Evolutionary conservation across 2,113 vertebrate species (phyloP), one percentile per base, ranked within the genome.

Genomic region (Sylvilagus bachmani): DNA sequence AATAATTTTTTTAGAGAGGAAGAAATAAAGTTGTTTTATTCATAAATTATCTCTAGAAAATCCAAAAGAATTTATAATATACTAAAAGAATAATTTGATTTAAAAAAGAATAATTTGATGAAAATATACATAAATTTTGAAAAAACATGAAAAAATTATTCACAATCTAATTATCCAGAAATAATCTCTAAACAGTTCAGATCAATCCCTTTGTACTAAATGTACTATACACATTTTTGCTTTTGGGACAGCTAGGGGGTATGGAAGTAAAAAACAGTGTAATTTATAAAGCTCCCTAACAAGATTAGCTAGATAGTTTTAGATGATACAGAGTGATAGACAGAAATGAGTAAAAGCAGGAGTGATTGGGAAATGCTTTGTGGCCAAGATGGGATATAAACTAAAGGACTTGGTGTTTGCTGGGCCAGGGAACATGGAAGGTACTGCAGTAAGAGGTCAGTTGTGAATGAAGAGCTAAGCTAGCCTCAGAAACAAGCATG

Each of bases 111-210:
- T 14, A 58, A 58, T 17, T 16, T 58, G 55, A 58, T 58, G 17
- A 58, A 58, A 58, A 58, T 58, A 58, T 44, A 44, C 44, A 44
- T 7, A 86, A 93, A 69, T 69, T 89, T 0, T 89, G 86, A 93
- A 31, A 90, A 87, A 93, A 62, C 49, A 49, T 83, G 67, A 85
- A 94, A 73, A 89, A 16, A 19, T 64, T 12, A 87, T 73, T 89
- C 14, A 70, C 78, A 58, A 74, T 70, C 19, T 71, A 70, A 33
- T 33, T 51, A 83, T 53, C 38, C 61, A 62, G 31, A 86, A 89
- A n/a, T 61, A 96, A 67, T 11, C 13, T 27, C 71, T 71, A 19
- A 80, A 61, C 27, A 73, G 21, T 78, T 90, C 73, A 75, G 55
- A 31, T 87, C 51, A 70, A 11, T 58, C 55, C 90, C 0, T 83